These are phyloP conservation scores for Lepus oiostolus DNA, from an alignment of 2,797 vertebrate genomes.

Conservation along the genomic window DNA sequence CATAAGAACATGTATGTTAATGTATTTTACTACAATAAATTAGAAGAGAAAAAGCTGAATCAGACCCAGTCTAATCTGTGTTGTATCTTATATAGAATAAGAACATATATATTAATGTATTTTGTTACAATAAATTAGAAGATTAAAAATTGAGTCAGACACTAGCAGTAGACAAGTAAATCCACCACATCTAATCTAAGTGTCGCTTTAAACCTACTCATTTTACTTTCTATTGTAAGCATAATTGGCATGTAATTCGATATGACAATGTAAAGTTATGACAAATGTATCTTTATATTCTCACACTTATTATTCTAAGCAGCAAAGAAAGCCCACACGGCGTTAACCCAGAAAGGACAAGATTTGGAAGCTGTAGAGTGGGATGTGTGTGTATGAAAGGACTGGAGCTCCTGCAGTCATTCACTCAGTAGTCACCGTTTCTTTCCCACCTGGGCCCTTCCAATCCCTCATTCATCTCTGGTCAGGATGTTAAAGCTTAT, in stretches of 20 bases:
- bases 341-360: constrained; percentile 42
- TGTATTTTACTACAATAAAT: constrained; percentile 27
- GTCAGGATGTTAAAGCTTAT: constrained; percentile 23
- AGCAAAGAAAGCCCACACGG: constrained; percentile 21
- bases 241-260: neutral
- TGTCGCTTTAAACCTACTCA: constrained; percentile 15
- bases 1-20: constrained; percentile 3
- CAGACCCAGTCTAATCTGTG: neutral
- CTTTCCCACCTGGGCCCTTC: neutral
- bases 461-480: neutral
- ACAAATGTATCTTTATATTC: neutral
- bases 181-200: neutral
- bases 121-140: too few species aligned
- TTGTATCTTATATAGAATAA: neutral
- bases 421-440: neutral
- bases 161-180: neutral
- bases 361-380: neutral
- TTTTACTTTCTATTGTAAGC: constrained; percentile 30
- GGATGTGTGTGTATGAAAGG: neutral
- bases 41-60: constrained; percentile 22
- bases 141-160: neutral
- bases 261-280: neutral
- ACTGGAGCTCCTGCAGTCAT: neutral
- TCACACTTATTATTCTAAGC: constrained; percentile 23
- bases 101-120: too few species aligned